Evolutionary conservation across 2,888 invertebrate genomes (phyloP), one percentile per base, ranked within the genome.

Genomic region (Synanthedon tipuliformis): DNA sequence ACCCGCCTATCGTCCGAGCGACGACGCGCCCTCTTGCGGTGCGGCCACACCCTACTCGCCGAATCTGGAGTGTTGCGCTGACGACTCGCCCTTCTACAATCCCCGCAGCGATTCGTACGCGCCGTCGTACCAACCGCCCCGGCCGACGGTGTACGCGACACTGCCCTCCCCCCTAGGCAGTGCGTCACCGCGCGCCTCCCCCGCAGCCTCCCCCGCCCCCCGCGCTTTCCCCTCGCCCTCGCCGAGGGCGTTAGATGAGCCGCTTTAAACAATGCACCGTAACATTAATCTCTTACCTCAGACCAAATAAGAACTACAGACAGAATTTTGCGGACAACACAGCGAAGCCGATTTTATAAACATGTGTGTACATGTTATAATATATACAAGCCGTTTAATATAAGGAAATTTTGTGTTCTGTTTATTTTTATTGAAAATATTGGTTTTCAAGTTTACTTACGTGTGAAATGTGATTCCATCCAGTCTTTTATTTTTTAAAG

Each of bases 41-140:
- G 88, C 88, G 27, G 88, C 85, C 50, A 88, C 88, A 50, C 88
- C 88, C 1, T 88, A 81, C 68, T 88, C 88, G 55, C 85, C 87
- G 11, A 85, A 86, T 65, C 61, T 86, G 53, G 86, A 86, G 62
- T 75, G 79, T 65, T 67, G 76, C 62, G 73, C 81, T 3, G 88
- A 87, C 63, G 87, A 87, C 61, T 88, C 88, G 8, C 88, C 88
- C 3, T 88, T 88, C 71, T 88, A 88, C 71, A 87, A 88, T 70
- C 88, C 88, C 16, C 78, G 87, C 54, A 87, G 87, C 59, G 88
- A 88, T 61, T 78, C 86, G 54, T 88, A 88, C 73, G 78, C 87
- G 66, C 88, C 88, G 16, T 87, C 88, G 13, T 88, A 82, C 66
- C 83, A 86, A 63, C 86, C 86, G 57, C 87, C 86, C 60, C 75